Percentiles rank a stretch among this genome's conserved stretches.
These are phyloP conservation scores for human DNA, from an alignment of 2,113 vertebrate species.

Conservation along the genomic window GRCh38 chr9:120175501-120176000, in stretches of 20 bases:
- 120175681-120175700: background rate
- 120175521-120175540: background rate
- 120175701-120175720: background rate
- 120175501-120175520: background rate
- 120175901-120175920: background rate
- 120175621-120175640: conserved; percentile 15
- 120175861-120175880: background rate
- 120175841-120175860: background rate
- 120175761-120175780: background rate
- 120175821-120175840: background rate
- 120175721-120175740: background rate
- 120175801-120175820: background rate
- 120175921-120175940: background rate
- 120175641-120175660: background rate
- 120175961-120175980: background rate
- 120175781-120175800: background rate
- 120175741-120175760: background rate
- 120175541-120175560: background rate
- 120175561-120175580: background rate
- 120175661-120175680: background rate
- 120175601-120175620: background rate
- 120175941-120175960: background rate
- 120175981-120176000: background rate
- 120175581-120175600: background rate
- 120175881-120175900: background rate